These are phyloP conservation scores for Heliconius aoede DNA, from an alignment of 2,888 invertebrate genomes.

Conservation along the genomic window DNA sequence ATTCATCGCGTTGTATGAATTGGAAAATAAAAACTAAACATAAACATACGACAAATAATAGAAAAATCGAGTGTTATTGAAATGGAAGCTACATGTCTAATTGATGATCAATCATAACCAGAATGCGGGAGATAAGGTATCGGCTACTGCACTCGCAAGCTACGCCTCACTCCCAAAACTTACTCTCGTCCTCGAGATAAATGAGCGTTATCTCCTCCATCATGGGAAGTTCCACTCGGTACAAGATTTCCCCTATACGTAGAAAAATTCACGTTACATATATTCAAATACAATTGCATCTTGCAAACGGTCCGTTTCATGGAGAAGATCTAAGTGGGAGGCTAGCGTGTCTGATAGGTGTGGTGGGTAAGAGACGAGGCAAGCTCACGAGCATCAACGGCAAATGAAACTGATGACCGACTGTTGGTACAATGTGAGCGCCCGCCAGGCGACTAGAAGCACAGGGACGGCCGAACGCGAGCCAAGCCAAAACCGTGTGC, in stretches of 20 bases:
- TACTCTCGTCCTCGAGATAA: constrained; percentile 95
- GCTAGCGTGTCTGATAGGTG: constrained; percentile 29
- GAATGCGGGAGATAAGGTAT: constrained; percentile 84
- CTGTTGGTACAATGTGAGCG: constrained; percentile 52
- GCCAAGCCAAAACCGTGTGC: constrained; percentile 69
- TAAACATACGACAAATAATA: constrained; percentile 75
- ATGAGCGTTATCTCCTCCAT: constrained; percentile 97
- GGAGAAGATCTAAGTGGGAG: constrained; percentile 51
- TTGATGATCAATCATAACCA: constrained; percentile 85
- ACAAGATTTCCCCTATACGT: constrained; percentile 93
- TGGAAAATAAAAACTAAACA: constrained; percentile 68
- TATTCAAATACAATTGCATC: constrained; percentile 61
- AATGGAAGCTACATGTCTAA: constrained; percentile 83
- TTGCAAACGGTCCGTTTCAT: constrained; percentile 57
- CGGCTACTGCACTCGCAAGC: constrained; percentile 87
- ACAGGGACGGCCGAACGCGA: constrained; percentile 71
- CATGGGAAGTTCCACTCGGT: constrained; percentile 96
- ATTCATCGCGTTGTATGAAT: constrained; percentile 78
- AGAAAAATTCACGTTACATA: constrained; percentile 84
- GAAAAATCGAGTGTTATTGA: constrained; percentile 81
- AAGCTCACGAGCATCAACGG: constrained; percentile 70
- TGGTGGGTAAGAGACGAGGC: constrained; percentile 32
- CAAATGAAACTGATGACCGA: constrained; percentile 61
- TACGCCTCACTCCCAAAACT: constrained; percentile 86
- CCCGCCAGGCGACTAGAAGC: constrained; percentile 82